Evolutionary conservation across 1,140 invertebrate species (phyloP).

Genomic region (Megathymus violae): DNA sequence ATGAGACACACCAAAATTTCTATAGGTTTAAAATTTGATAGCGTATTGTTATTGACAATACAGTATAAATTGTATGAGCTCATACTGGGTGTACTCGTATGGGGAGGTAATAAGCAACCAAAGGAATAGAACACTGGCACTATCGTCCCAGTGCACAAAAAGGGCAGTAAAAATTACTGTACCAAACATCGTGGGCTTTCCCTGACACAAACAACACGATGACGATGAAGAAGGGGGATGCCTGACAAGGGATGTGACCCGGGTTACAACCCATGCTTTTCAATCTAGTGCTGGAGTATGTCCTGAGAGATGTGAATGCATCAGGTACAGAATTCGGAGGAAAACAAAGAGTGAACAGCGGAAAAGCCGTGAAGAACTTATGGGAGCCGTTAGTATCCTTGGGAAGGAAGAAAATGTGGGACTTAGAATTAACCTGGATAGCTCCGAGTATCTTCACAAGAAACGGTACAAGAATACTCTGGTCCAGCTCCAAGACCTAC

Average conservation of each 20-base stretch:
- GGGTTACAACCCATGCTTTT: constrained; percentile 16
- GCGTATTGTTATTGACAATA: too few species aligned
- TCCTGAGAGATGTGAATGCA: constrained; percentile 4
- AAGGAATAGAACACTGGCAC: constrained; percentile 23
- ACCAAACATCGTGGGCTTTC: constrained; percentile 31
- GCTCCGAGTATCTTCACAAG: too few species aligned
- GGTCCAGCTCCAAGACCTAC: neutral
- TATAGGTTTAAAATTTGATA: too few species aligned
- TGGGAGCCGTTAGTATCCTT: too few species aligned
- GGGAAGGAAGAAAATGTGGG: too few species aligned
- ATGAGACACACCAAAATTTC: too few species aligned
- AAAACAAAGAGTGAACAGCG: constrained; percentile 12
- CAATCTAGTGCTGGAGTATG: neutral
- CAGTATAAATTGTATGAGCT: constrained; percentile 3
- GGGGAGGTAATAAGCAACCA: constrained; percentile 23
- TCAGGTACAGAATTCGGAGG: constrained; percentile 3
- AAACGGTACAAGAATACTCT: neutral
- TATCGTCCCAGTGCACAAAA: constrained; percentile 15
- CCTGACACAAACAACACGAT: too few species aligned
- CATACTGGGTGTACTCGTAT: too few species aligned
- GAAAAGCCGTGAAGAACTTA: constrained; percentile 1
- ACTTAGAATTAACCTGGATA: too few species aligned
- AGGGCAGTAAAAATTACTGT: too few species aligned
- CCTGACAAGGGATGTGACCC: too few species aligned
- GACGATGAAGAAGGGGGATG: constrained; percentile 9